Base-by-base conservation (phyloP, 2,888 invertebrate species). In the Alitta virens region DNA sequence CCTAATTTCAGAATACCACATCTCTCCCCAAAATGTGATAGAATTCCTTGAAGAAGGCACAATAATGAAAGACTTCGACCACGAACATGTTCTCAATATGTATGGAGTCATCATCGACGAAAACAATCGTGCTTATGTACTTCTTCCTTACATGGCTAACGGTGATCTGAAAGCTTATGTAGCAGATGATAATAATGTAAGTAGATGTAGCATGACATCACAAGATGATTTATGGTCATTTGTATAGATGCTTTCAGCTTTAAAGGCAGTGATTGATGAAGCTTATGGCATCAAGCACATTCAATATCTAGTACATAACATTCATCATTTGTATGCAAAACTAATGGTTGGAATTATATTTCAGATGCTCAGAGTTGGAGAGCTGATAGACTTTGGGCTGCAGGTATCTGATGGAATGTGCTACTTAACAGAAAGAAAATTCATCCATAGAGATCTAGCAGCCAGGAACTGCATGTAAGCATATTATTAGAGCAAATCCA, bases 391-490 rank as follows among this genome's bases (percentile, higher is more conserved):
- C 43, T 85, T 83, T 72, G 83, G 82, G 23, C 74, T 80, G 24
- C 82, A 85, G 63, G 83, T 85, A 62, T 82, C 84, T 1, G 74
- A 80, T 55, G 85, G 85, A 38, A 85, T 86, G 85, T 75, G 78
- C 14, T 85, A 86, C 68, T 73, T 85, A 33, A 76, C 83, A 16
- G 74, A 78, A 21, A 75, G 82, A 55, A 83, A 83, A 65, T 85
- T 83, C 74, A 83, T 85, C 27, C 85, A 85, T 72, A 72, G 85
- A 63, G 85, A 85, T 74, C 71, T 85, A 58, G 85, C 84, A 3
- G 84, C 84, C 21, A 75, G 85, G 66, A 85, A 85, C 71, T 85
- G 85, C 80, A 83, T 85, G 85, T 84, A 76, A 78, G 83, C 40
- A n/a, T n/a, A n/a, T n/a, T n/a, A n/a, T n/a, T n/a, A n/a, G n/a